These are phyloP conservation scores for Epinotia nisella DNA, from an alignment of 2,888 invertebrate species.

Conservation along the genomic window DNA sequence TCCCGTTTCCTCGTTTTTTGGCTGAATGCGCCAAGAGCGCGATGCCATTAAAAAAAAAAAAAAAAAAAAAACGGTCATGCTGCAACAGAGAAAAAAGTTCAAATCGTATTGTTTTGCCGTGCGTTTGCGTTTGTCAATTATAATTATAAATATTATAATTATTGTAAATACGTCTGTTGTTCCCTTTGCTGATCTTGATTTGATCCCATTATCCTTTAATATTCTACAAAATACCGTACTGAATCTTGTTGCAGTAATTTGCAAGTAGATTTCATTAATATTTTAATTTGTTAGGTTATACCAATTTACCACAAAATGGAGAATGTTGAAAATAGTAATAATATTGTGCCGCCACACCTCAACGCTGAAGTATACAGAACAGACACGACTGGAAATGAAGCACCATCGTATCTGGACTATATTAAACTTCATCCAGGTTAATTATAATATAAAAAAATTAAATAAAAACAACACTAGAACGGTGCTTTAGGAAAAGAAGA, in stretches of 20 bases:
- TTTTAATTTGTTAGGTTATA: conserved; percentile 11
- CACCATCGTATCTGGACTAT: conserved; percentile 72
- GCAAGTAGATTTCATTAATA: not conserved
- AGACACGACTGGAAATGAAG: conserved; percentile 68
- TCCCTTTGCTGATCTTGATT: too few species aligned
- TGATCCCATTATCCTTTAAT: too few species aligned
- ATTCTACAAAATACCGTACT: not conserved
- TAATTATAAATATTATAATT: too few species aligned
- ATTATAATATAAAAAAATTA: not conserved
- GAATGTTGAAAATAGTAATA: conserved; percentile 70
- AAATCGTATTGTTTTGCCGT: too few species aligned
- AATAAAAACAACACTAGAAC: not conserved
- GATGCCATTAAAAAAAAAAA: too few species aligned
- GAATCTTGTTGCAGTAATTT: not conserved
- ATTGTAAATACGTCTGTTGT: too few species aligned
- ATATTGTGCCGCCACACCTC: conserved; percentile 76
- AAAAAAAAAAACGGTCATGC: too few species aligned
- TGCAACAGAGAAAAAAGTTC: too few species aligned
- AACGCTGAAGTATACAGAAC: conserved; percentile 80
- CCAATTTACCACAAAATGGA: conserved; percentile 57
- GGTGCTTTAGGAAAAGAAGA: not conserved
- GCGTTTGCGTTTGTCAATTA: too few species aligned
- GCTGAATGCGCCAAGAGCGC: too few species aligned
- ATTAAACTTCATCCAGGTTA: conserved; percentile 69
- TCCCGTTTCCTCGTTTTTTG: too few species aligned